Evolutionary conservation across 2,797 vertebrate genomes (phyloP).

Genomic region (Enteromius paludinosus): DNA sequence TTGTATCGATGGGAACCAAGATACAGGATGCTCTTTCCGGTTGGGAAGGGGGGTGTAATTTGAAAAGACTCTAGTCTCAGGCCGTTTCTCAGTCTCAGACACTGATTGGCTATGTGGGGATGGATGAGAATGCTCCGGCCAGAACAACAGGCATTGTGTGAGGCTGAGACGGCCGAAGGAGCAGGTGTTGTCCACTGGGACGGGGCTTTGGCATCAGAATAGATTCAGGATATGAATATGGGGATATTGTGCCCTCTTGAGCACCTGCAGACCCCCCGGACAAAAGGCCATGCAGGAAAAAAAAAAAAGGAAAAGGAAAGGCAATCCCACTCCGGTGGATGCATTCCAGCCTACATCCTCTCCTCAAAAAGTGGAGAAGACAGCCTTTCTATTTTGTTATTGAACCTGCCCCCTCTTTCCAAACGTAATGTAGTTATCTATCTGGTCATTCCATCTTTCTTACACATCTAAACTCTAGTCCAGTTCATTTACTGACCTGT

Average conservation of each 20-base stretch:
- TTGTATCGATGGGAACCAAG: slow-evolving; percentile 44
- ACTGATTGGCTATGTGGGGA: slow-evolving; percentile 61
- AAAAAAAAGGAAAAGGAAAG: slow-evolving; percentile 71
- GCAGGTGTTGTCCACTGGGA: slow-evolving; percentile 79
- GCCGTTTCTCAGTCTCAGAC: slow-evolving; percentile 52
- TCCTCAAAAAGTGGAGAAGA: slow-evolving; percentile 57
- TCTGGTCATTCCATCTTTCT: slow-evolving; percentile 8
- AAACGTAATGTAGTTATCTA: slow-evolving; percentile 15
- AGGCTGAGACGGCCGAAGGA: slow-evolving; percentile 59
- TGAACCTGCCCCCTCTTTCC: slow-evolving; percentile 33
- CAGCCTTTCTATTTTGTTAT: slow-evolving; percentile 38
- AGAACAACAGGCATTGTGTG: slow-evolving; percentile 71
- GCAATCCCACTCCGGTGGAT: slow-evolving; percentile 54
- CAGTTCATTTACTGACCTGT: neutral
- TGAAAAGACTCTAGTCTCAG: slow-evolving; percentile 50
- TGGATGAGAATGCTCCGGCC: slow-evolving; percentile 63
- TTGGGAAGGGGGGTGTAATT: slow-evolving; percentile 27
- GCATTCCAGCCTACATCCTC: slow-evolving; percentile 67
- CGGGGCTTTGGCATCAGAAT: slow-evolving; percentile 68
- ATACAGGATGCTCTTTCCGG: slow-evolving; percentile 33
- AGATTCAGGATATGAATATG: slow-evolving; percentile 82
- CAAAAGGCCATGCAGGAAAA: slow-evolving; percentile 66
- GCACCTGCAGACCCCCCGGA: slow-evolving; percentile 76
- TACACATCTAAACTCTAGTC: slow-evolving; percentile 14
- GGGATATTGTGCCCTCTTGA: slow-evolving; percentile 72